A percentile compares a stretch with the other conserved stretches of the same genome.
phyloP scores from a whole-genome alignment of 2,113 vertebrate species.

The Vicugna pacos region DNA sequence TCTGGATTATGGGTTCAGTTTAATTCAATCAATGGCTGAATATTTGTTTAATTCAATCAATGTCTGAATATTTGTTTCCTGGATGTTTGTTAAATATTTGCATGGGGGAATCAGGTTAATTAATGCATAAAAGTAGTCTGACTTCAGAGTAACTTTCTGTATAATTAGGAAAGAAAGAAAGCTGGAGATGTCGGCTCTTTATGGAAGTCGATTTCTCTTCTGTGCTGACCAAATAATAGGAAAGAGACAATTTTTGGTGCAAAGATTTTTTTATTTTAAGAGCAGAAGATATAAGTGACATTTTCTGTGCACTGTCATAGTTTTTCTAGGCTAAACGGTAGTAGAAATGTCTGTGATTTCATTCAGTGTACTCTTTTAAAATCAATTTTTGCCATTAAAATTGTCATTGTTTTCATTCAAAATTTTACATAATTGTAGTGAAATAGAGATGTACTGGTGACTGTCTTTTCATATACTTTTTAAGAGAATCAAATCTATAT shows the following conservation, averaged over 20 bases:
- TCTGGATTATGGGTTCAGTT: constrained; percentile 46
- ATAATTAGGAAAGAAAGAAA: constrained; percentile 40
- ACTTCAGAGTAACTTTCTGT: constrained; percentile 66
- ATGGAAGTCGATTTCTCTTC: neutral
- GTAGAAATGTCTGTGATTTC: neutral
- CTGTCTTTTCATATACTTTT: neutral
- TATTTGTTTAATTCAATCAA: constrained; percentile 70
- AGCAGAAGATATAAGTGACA: neutral
- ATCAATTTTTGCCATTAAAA: neutral
- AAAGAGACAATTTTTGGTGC: neutral
- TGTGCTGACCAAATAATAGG: constrained; percentile 52
- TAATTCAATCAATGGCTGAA: constrained; percentile 65
- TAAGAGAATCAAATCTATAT: neutral
- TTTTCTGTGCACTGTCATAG: neutral
- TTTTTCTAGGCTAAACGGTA: constrained; percentile 1
- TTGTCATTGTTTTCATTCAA: constrained; percentile 35
- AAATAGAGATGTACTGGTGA: neutral
- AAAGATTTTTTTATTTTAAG: neutral
- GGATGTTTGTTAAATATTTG: constrained; percentile 48
- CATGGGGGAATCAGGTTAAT: constrained; percentile 72
- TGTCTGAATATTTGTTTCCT: constrained; percentile 62
- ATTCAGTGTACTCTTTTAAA: constrained; percentile 2
- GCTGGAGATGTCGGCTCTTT: constrained; percentile 9
- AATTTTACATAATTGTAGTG: neutral
- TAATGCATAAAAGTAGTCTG: constrained; percentile 77